Percentiles rank a stretch among this genome's conserved stretches.
Conservation (phyloP, 2,797 vertebrate genomes). For the Pangasius larnaudii region DNA sequence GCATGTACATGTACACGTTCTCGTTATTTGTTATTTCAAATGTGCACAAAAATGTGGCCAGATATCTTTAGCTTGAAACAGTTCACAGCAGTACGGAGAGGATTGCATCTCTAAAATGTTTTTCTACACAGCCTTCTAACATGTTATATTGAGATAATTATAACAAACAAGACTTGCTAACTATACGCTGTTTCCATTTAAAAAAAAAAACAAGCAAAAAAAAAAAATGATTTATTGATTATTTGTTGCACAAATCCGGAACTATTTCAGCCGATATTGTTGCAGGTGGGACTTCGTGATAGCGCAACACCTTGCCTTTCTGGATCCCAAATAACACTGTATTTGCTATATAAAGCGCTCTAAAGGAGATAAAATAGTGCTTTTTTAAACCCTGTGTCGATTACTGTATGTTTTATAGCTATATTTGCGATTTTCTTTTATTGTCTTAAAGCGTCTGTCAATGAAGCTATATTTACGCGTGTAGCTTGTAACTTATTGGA, state of each 20-base stretch:
- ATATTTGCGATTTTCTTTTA: not conserved
- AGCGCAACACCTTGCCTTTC: conserved; percentile 7
- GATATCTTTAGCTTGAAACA: not conserved
- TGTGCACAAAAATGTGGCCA: not conserved
- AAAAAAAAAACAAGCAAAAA: not conserved
- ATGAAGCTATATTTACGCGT: not conserved
- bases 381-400: not conserved
- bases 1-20: not conserved
- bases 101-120: not conserved
- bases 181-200: not conserved
- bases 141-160: not conserved
- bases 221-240: not conserved
- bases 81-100: no score
- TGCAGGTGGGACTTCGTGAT: conserved; percentile 50
- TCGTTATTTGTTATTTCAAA: not conserved
- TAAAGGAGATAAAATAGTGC: not conserved
- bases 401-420: not conserved
- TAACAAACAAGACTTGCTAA: not conserved
- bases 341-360: not conserved
- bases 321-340: no score
- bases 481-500: not conserved
- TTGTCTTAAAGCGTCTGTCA: not conserved
- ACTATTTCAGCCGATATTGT: conserved; percentile 45
- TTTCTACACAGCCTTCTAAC: not conserved
- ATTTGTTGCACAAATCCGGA: conserved; percentile 20